These are phyloP conservation scores for Hypsibius dujardini DNA, from an alignment of 1,140 invertebrate genomes.

Conservation along the genomic window DNA sequence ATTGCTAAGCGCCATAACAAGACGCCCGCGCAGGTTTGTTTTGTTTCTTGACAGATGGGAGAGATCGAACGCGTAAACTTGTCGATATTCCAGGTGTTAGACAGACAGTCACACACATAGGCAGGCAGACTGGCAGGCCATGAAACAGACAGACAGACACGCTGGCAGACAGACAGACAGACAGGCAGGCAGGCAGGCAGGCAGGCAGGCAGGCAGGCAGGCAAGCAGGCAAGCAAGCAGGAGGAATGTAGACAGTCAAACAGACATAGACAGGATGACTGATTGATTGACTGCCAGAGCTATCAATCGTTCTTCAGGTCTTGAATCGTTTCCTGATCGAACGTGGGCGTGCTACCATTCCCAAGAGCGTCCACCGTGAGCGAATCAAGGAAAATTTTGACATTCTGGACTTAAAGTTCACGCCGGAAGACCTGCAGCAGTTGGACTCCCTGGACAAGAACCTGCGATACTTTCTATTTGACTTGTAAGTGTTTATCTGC, in stretches of 20 bases:
- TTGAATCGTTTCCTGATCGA: constrained; percentile 14
- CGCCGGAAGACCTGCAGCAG: not conserved
- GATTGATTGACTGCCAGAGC: not conserved
- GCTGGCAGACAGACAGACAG: no score
- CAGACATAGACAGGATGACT: not conserved
- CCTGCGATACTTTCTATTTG: not conserved
- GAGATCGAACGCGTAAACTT: no score
- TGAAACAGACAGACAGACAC: no score
- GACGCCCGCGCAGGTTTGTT: constrained; percentile 17
- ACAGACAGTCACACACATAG: no score
- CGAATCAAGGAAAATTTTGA: constrained; percentile 7
- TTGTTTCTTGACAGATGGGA: not conserved
- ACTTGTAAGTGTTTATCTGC: not conserved
- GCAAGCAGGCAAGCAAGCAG: no score
- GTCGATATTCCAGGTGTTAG: no score
- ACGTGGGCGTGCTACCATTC: constrained; percentile 2
- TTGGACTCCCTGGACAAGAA: not conserved
- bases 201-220: no score
- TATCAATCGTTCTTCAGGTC: not conserved
- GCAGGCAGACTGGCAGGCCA: no score
- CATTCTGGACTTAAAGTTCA: not conserved
- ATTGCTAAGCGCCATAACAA: constrained; percentile 19
- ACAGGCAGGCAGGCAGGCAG: no score
- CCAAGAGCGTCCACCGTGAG: constrained; percentile 19
- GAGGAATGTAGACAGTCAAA: no score